Evolutionary conservation across 2,113 vertebrate genomes (phyloP), one percentile per base, ranked within the genome.

Genomic region (Falco punctatus): DNA sequence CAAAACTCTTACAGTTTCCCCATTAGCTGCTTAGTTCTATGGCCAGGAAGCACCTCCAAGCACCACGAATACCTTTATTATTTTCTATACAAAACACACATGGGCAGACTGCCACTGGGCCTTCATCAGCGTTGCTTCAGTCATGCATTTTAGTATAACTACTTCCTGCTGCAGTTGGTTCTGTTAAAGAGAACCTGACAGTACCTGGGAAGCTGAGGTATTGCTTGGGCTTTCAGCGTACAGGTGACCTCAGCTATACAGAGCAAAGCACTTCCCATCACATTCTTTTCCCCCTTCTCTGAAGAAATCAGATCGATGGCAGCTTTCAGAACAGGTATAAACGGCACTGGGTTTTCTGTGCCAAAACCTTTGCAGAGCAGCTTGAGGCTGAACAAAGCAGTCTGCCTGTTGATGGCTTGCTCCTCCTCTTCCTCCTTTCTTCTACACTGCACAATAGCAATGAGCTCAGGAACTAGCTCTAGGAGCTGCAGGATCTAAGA

Each of bases 131-230:
- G 38, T 49, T 52, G 72, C 59, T 70, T 59, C 48, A 30, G 49
- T 10, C 54, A 86, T 3, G 7, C 48, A 22, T 16, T 77, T 78
- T 10, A 69, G 32, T 54, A 0, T 13, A 58, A 54, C 19, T 52
- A 64, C 54, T 58, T 67, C n/a, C 67, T 74, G 42, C 64, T 65
- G 46, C n/a, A 44, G 22, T 2, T 80, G 67, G 21, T 70, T 73
- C 16, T 77, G 15, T 51, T 51, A 57, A 74, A 42, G 84, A 75
- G 69, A 90, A 19, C 8, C 8, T 61, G 17, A 10, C 4, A n/a
- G 6, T 97, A 99, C 99, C 99, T 98, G 90, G 99, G 99, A 26
- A 99, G 96, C 72, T 99, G 99, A 19, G 99, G 98, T 92, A 99
- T 98, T 23, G 99, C 98, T 80, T 98, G 98, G 1, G 99, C 98